These are phyloP conservation scores for Chauna torquata DNA, from an alignment of 2,113 vertebrate species.

Conservation along the genomic window DNA sequence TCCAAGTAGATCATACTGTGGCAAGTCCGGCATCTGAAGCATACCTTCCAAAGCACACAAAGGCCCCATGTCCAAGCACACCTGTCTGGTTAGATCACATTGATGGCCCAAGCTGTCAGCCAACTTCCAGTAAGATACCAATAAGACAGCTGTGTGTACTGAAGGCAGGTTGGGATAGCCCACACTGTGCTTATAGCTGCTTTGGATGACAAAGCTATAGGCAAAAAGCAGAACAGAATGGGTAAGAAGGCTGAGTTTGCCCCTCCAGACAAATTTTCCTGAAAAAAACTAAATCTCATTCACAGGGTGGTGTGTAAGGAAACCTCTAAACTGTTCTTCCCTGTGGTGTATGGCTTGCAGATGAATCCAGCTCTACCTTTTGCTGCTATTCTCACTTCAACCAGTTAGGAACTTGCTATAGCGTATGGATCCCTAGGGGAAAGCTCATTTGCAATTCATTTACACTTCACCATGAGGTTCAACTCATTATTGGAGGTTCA, in stretches of 20 bases:
- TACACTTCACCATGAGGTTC: not conserved
- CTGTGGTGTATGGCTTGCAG: not conserved
- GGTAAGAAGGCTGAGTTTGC: not conserved
- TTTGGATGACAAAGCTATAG: not conserved
- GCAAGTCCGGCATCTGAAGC: not conserved
- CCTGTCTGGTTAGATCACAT: not conserved
- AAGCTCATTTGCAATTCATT: not conserved
- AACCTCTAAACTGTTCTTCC: not conserved
- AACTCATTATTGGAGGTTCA: too few species aligned
- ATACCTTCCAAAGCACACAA: not conserved
- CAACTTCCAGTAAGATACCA: not conserved
- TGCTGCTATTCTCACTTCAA: not conserved
- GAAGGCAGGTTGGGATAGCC: not conserved
- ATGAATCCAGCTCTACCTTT: not conserved
- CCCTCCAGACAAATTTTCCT: not conserved
- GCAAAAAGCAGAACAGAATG: not conserved
- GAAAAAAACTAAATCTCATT: not conserved
- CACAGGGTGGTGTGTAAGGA: not conserved
- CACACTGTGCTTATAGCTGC: accelerated
- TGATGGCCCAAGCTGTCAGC: not conserved
- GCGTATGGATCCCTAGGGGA: not conserved
- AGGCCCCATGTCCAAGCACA: not conserved
- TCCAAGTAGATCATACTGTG: not conserved
- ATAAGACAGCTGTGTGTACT: not conserved
- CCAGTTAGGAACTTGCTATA: not conserved